These are phyloP conservation scores for Lineus longissimus DNA, from an alignment of 1,140 invertebrate species.

Conservation along the genomic window DNA sequence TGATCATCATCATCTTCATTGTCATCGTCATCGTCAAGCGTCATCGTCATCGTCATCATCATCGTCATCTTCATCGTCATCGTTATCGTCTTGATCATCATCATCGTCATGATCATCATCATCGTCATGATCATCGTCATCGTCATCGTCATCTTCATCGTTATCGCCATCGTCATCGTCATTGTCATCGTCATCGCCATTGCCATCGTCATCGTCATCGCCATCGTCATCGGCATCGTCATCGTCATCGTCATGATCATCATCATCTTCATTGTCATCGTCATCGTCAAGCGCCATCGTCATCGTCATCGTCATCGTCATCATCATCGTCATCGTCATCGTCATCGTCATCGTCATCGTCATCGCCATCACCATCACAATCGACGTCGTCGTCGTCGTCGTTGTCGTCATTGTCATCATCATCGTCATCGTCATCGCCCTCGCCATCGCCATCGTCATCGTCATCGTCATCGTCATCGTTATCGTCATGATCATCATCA, in stretches of 20 bases:
- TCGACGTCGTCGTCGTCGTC: too few species aligned
- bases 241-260: too few species aligned
- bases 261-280: too few species aligned
- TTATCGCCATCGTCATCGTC: slow-evolving; percentile 1
- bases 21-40: slow-evolving; percentile 1
- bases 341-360: background rate
- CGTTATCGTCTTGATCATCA: background rate
- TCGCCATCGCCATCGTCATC: too few species aligned
- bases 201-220: slow-evolving; percentile 1
- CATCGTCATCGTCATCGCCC: slow-evolving; percentile 1
- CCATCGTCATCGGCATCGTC: too few species aligned
- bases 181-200: slow-evolving; percentile 3
- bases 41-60: too few species aligned
- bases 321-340: slow-evolving; percentile 1
- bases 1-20: too few species aligned
- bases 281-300: too few species aligned
- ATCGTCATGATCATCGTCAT: slow-evolving; percentile 1
- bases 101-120: too few species aligned
- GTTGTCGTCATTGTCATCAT: slow-evolving; percentile 1
- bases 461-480: too few species aligned
- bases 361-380: too few species aligned
- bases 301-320: background rate
- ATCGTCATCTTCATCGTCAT: background rate
- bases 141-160: background rate
- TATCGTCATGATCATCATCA: too few species aligned